Base-by-base conservation (phyloP, 2,888 invertebrate genomes). In the Drosophila nr. medialis region DNA sequence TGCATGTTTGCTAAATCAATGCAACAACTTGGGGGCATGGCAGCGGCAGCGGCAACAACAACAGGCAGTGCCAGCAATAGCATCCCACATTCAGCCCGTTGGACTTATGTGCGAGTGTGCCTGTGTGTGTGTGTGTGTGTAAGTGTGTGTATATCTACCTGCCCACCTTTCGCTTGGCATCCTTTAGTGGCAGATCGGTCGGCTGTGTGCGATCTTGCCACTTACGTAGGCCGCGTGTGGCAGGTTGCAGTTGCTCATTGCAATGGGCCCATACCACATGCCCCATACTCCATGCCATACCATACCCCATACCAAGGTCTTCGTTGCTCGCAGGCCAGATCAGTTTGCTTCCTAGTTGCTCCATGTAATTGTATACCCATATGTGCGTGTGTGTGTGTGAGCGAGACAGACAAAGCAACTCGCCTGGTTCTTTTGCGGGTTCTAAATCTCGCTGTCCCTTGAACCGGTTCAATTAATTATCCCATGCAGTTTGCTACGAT, bases 1-100 rank as follows among this genome's bases (percentile, higher is more conserved):
- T 81, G 84, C 88, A 91, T 90, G 91, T 90, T 91, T 83, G 86
- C 80, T 90, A 91, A 90, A 90, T 90, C 89, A 90, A 90, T 90
- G 91, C 91, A 91, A 89, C 85, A 88, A 87, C 89, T 86, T 88
- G 85, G 85, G 85, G 85, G 85, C 85, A 85, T 89, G 86, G 86
- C 88, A 81, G 85, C 77, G 72, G 75, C 66, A 68, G 58, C 75
- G 53, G 60, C 64, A 75, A 63, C 65, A 60, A 13, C 66, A 64
- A 32, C 64, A 69, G 50, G 21, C 67, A 69, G 56, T 63, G 61
- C 55, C 76, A 70, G 54, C 74, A 73, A 70, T 34, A 67, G 88
- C 78, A 80, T 74, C 86, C 78, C 84, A 90, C 87, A 78, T 80
- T 84, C 72, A 81, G 84, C 70, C 59, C 45, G 55, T 61, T 69